phyloP scores from a whole-genome alignment of 2,888 invertebrate species.

The Athalia cordata region DNA sequence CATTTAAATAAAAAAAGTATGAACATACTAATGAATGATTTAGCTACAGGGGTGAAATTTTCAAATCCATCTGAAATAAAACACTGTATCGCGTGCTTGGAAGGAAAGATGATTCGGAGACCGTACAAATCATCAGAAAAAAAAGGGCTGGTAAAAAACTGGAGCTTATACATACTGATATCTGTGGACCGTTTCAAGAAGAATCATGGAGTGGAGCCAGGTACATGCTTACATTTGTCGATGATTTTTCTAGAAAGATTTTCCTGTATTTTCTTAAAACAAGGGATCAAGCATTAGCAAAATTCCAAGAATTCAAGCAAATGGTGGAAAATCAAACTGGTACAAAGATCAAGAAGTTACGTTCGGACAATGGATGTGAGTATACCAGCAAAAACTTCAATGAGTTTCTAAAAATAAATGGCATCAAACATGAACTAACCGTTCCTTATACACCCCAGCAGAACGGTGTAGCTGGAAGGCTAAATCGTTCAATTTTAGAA shows the following conservation, averaged over 20 bases:
- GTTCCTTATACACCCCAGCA: slow-evolving; percentile 61
- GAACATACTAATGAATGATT: slow-evolving; percentile 49
- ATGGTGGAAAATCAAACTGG: slow-evolving; percentile 59
- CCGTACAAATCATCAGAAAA: not conserved
- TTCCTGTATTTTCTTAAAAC: slow-evolving; percentile 60
- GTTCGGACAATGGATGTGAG: slow-evolving; percentile 59
- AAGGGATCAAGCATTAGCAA: slow-evolving; percentile 58
- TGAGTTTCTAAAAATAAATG: slow-evolving; percentile 53
- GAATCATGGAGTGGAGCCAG: slow-evolving; percentile 54
- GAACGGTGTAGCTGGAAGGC: slow-evolving; percentile 58
- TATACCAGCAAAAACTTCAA: slow-evolving; percentile 52
- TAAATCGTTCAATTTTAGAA: slow-evolving; percentile 55
- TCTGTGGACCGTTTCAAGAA: slow-evolving; percentile 58
- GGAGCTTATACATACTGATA: slow-evolving; percentile 58
- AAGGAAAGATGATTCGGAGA: slow-evolving; percentile 31
- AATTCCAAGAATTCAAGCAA: slow-evolving; percentile 58
- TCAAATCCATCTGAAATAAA: slow-evolving; percentile 34
- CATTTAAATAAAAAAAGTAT: slow-evolving; percentile 52
- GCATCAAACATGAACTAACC: slow-evolving; percentile 62
- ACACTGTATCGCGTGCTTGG: slow-evolving; percentile 50
- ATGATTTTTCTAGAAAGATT: slow-evolving; percentile 60
- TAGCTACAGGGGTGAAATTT: slow-evolving; percentile 50
- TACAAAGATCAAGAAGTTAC: slow-evolving; percentile 56
- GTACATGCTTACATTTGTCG: slow-evolving; percentile 63
- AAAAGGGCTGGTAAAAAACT: slow-evolving; percentile 52